phyloP scores from a whole-genome alignment of 1,140 invertebrate genomes.

The Drosophila baimaii region DNA sequence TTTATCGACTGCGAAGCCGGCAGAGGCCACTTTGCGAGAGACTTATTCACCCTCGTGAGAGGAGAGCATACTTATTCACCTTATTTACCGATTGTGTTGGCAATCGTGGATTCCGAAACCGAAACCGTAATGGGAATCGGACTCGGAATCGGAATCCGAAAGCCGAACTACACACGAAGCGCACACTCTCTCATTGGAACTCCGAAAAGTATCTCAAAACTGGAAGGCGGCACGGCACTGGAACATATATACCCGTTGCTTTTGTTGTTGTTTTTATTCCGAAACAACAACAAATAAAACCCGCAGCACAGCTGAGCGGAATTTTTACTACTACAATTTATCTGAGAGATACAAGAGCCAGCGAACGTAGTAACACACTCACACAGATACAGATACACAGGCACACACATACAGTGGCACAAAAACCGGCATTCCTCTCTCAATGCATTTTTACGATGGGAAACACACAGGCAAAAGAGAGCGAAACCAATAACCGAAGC shows the following conservation, averaged over 20 bases:
- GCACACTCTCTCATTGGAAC: constrained; percentile 25
- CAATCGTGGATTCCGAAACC: constrained; percentile 10
- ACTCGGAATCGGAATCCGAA: constrained; percentile 18
- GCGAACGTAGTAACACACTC: constrained; percentile 48
- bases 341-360: constrained; percentile 67
- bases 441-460: constrained; percentile 20
- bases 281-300: constrained; percentile 28
- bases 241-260: constrained; percentile 38
- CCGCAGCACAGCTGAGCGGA: constrained; percentile 72
- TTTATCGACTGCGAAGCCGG: no score
- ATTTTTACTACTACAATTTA: constrained; percentile 72
- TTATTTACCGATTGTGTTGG: no score
- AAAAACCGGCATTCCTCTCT: constrained; percentile 67
- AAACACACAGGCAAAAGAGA: constrained; percentile 3
- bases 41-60: no score
- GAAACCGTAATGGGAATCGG: constrained; percentile 24
- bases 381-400: constrained; percentile 38
- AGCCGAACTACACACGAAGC: constrained; percentile 29
- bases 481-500: background rate
- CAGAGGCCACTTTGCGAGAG: no score
- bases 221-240: constrained; percentile 46
- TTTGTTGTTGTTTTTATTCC: constrained; percentile 26
- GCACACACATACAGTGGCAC: background rate
- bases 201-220: constrained; percentile 42
- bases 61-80: no score